phyloP scores from a whole-genome alignment of 1,140 invertebrate species.

The Asbolus verrucosus region DNA sequence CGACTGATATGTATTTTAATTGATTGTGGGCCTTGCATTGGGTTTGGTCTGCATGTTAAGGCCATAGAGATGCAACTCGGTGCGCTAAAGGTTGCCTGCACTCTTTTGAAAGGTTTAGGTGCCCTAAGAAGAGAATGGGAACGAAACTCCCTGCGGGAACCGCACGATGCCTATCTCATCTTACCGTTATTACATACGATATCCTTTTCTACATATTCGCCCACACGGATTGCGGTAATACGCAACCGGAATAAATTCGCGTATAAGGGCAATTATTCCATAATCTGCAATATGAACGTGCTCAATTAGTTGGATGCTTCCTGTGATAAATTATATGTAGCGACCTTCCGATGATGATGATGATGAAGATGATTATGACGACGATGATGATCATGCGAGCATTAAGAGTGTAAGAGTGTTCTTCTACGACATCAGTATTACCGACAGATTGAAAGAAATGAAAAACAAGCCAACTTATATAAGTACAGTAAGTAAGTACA shows the following conservation, averaged over 20 bases:
- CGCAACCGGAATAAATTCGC: slow-evolving; percentile 22
- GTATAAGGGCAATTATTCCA: slow-evolving; percentile 15
- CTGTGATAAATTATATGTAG: slow-evolving; percentile 3
- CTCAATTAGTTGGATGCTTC: not conserved
- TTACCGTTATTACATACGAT: slow-evolving; percentile 28
- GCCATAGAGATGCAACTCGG: too few species aligned
- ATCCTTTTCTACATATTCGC: slow-evolving; percentile 35
- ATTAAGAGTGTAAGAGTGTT: not conserved
- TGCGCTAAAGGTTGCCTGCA: too few species aligned
- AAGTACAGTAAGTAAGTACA: too few species aligned
- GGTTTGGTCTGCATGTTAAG: too few species aligned
- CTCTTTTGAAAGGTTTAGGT: too few species aligned
- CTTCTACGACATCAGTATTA: too few species aligned
- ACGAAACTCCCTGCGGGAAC: too few species aligned
- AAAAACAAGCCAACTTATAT: too few species aligned
- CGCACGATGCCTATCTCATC: slow-evolving; percentile 2
- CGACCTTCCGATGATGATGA: not conserved
- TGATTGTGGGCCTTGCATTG: not conserved
- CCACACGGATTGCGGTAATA: slow-evolving; percentile 29
- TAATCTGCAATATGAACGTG: not conserved
- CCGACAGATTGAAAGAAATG: too few species aligned
- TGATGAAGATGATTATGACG: not conserved
- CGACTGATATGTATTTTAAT: slow-evolving; percentile 22
- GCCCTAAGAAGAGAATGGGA: slow-evolving; percentile 8
- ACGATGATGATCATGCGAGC: not conserved